phyloP scores from a whole-genome alignment of 2,888 invertebrate genomes.

The Chymomyza fuscimana region DNA sequence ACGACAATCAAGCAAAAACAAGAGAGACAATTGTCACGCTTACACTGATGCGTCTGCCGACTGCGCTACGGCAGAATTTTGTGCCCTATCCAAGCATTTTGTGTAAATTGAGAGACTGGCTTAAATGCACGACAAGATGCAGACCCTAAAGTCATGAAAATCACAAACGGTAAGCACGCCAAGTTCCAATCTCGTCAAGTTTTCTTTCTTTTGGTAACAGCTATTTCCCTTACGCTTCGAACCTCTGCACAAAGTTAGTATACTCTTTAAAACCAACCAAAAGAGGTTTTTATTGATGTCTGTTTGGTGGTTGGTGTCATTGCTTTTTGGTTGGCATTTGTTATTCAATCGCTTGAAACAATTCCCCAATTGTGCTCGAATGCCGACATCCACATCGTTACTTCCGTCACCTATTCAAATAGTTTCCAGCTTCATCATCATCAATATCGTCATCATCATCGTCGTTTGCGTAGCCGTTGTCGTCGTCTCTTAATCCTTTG shows the following conservation, averaged over 20 bases:
- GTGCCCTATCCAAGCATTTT: too few relatives aligned
- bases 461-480: not conserved
- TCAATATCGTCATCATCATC: not conserved
- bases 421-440: constrained; percentile 14
- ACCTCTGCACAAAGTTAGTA: not conserved
- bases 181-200: too few relatives aligned
- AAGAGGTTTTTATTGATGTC: constrained; percentile 19
- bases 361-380: constrained; percentile 61
- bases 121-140: too few relatives aligned
- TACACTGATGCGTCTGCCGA: too few relatives aligned
- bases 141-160: too few relatives aligned
- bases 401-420: constrained; percentile 62
- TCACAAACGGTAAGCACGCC: too few relatives aligned
- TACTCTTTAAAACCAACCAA: not conserved
- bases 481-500: constrained; percentile 58
- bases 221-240: not conserved
- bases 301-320: constrained; percentile 23
- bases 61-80: too few relatives aligned
- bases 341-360: constrained; percentile 57
- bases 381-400: constrained; percentile 9
- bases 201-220: too few relatives aligned
- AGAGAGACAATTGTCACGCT: too few relatives aligned
- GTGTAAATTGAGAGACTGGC: too few relatives aligned
- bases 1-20: too few relatives aligned
- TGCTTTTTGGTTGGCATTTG: constrained; percentile 26